Conservation (phyloP, 2,888 invertebrate genomes). For the Alloscopus bannaensis region DNA sequence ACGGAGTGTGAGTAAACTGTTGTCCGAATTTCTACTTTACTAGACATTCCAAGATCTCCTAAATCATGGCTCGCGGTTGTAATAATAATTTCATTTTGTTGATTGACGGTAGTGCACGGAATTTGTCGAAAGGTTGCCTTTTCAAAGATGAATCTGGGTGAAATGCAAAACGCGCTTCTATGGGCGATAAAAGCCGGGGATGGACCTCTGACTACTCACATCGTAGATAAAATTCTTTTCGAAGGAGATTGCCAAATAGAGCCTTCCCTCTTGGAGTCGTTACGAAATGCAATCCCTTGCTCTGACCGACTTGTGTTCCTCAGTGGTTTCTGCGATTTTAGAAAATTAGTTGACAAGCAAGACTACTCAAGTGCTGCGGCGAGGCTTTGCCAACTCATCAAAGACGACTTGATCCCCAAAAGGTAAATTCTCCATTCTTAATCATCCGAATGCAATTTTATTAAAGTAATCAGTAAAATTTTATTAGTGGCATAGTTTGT, state of each 20-base stretch:
- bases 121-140: constrained; percentile 67
- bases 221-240: constrained; percentile 69
- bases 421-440: constrained; percentile 43
- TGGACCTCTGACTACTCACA: constrained; percentile 67
- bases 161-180: constrained; percentile 68
- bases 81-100: no score
- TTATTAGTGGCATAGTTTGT: no score
- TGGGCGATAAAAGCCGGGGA: constrained; percentile 72
- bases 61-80: no score
- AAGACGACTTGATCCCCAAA: constrained; percentile 70
- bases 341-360: constrained; percentile 61
- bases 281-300: constrained; percentile 67
- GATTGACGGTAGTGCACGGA: constrained; percentile 62
- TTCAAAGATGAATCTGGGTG: constrained; percentile 58
- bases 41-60: no score
- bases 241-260: constrained; percentile 68
- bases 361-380: constrained; percentile 60
- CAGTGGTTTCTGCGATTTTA: constrained; percentile 68
- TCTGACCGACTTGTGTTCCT: constrained; percentile 69
- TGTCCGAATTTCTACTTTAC: no score
- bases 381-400: constrained; percentile 67
- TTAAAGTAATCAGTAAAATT: no score
- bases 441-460: no score
- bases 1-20: constrained; percentile 84
- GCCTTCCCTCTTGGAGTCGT: constrained; percentile 64